phyloP scores from a whole-genome alignment of 2,888 invertebrate species.

The Idaea aversata region DNA sequence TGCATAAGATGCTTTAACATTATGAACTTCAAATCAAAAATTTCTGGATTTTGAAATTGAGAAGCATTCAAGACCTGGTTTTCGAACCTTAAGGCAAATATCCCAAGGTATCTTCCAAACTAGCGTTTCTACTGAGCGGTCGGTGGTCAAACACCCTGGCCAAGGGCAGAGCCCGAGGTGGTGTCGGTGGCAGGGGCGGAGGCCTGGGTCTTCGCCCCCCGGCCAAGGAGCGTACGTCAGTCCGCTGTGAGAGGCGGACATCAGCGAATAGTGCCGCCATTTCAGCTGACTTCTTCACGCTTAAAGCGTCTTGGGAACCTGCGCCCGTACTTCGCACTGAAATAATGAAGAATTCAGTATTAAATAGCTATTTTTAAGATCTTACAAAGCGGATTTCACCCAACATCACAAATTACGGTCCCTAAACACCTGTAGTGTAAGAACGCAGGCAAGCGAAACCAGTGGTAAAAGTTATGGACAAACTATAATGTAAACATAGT shows the following conservation, averaged over 20 bases:
- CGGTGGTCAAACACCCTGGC: conserved; percentile 62
- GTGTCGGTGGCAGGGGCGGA: conserved; percentile 43
- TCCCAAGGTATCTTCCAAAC: conserved; percentile 83
- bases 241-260: conserved; percentile 85
- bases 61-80: neutral
- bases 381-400: no score
- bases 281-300: conserved; percentile 93
- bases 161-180: conserved; percentile 40
- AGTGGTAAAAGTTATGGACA: no score
- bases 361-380: neutral
- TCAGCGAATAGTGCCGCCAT: conserved; percentile 93
- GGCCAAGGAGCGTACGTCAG: conserved; percentile 78
- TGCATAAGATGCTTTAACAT: no score
- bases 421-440: no score
- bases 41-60: neutral
- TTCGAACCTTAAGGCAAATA: conserved; percentile 75
- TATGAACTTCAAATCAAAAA: no score
- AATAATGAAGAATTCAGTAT: conserved; percentile 11
- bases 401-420: no score
- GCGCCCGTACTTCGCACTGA: conserved; percentile 75
- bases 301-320: conserved; percentile 85
- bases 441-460: no score
- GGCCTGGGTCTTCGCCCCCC: conserved; percentile 47
- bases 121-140: conserved; percentile 70
- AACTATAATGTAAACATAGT: no score